Evolutionary conservation across 2,888 invertebrate genomes (phyloP).

Genomic region (Drosophila koepferae): DNA sequence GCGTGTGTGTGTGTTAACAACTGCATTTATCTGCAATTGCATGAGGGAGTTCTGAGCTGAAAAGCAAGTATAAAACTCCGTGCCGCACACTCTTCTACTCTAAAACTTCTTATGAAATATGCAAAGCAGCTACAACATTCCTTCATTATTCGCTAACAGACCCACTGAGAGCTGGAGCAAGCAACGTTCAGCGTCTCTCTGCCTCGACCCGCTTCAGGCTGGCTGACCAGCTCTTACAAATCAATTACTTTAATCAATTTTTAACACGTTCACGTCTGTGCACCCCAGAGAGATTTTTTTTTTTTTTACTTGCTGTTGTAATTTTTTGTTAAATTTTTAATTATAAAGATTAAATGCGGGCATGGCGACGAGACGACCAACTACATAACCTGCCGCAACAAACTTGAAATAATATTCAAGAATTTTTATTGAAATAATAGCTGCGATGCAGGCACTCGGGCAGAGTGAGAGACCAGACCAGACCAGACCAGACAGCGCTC

Average conservation of each 20-base stretch:
- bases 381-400: conserved; percentile 70
- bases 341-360: conserved; percentile 74
- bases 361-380: conserved; percentile 44
- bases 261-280: conserved; percentile 71
- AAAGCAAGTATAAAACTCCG: conserved; percentile 24
- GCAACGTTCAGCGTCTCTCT: too few relatives aligned
- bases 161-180: too few relatives aligned
- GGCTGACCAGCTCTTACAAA: conserved; percentile 52
- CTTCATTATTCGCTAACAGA: conserved; percentile 35
- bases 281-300: conserved; percentile 40
- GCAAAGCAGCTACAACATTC: conserved; percentile 34
- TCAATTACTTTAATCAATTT: conserved; percentile 79
- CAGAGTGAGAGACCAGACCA: not conserved
- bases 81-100: conserved; percentile 1
- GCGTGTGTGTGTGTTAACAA: conserved; percentile 13
- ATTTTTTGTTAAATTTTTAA: conserved; percentile 71
- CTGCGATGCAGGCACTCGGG: conserved; percentile 52
- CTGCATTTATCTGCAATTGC: conserved; percentile 25
- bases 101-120: conserved; percentile 29
- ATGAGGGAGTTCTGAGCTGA: not conserved
- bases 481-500: conserved; percentile 17
- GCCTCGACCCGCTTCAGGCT: not conserved
- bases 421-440: conserved; percentile 80
- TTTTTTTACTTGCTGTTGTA: conserved; percentile 24
- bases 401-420: conserved; percentile 78